Base-by-base conservation (phyloP, 2,888 invertebrate species). In the Poecilus cupreus region DNA sequence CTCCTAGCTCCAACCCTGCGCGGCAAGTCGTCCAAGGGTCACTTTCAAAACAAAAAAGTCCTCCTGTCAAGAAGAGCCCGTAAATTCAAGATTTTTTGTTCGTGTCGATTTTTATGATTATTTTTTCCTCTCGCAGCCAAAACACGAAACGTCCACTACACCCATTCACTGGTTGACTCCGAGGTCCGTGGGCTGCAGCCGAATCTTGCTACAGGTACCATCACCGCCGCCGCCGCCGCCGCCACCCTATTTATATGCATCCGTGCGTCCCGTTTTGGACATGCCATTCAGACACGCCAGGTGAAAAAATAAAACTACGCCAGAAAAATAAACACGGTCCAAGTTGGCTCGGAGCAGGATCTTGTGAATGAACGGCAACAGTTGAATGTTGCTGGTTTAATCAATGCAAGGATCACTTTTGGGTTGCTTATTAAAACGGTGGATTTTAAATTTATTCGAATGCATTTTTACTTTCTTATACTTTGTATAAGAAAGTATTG, bases 41-140 rank as follows among this genome's bases (percentile, higher is more conserved):
- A 75, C 75, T 75, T 75, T 54, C n/a, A 26, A 51, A 51, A 51
- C 51, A 51, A 51, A 51, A 75, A 26, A 26, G 26, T 16, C 75
- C 18, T 20, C 75, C 54, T 54, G 51, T 49, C 54, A 54, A 75
- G 32, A 26, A 26, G 26, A 75, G 75, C 51, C 75, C 51, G 75
- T 75, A 75, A 75, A 75, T 75, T 75, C 46, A 16, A 16, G 8
- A 26, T 43, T 51, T 75, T 75, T 75, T 75, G 22, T 75, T 75
- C 20, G 51, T 51, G 51, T 51, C 51, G 78, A 78, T 78, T 64
- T 78, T 78, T 78, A 78, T 64, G 64, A 78, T 78, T 64, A 64
- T 78, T 78, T 78, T 78, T 49, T 75, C 75, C 13, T 75, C 26
- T 54, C 54, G 46, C 10, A 20, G 74, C 26, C 68, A 49, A 49